phyloP scores from a whole-genome alignment of 2,888 invertebrate species.

The Diplazon laetatorius region DNA sequence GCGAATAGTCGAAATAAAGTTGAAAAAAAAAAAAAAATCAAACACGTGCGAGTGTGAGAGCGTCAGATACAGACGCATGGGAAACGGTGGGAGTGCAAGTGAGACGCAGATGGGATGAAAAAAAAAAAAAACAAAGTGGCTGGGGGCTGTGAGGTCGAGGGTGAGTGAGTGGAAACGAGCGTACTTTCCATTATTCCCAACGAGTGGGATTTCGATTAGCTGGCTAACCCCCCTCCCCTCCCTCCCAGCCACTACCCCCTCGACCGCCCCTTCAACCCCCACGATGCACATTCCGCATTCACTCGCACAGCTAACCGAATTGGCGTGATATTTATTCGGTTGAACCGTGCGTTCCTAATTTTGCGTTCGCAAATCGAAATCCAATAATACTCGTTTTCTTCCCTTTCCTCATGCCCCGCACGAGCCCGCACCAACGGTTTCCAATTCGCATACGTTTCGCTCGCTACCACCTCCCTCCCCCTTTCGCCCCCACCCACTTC shows the following conservation, averaged over 20 bases:
- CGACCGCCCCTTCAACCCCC: neutral
- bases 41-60: neutral
- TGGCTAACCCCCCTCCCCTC: conserved; percentile 54
- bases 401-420: conserved; percentile 23
- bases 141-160: conserved; percentile 28
- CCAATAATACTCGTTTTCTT: conserved; percentile 61
- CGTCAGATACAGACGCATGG: conserved; percentile 16
- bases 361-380: conserved; percentile 66
- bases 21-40: conserved; percentile 54
- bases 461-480: no score
- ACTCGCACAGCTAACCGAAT: conserved; percentile 63
- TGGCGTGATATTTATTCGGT: conserved; percentile 70
- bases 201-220: conserved; percentile 71
- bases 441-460: conserved; percentile 28
- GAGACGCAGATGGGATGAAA: neutral
- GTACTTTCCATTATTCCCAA: conserved; percentile 64
- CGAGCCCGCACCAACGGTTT: neutral
- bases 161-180: conserved; percentile 63
- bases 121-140: conserved; percentile 41
- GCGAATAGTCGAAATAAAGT: conserved; percentile 38
- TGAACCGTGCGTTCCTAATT: conserved; percentile 71
- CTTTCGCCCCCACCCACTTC: no score
- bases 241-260: conserved; percentile 25
- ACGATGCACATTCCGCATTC: conserved; percentile 6
- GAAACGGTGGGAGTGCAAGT: conserved; percentile 26